These are phyloP conservation scores for Podargus strigoides DNA, from an alignment of 2,797 vertebrate species.

Conservation along the genomic window DNA sequence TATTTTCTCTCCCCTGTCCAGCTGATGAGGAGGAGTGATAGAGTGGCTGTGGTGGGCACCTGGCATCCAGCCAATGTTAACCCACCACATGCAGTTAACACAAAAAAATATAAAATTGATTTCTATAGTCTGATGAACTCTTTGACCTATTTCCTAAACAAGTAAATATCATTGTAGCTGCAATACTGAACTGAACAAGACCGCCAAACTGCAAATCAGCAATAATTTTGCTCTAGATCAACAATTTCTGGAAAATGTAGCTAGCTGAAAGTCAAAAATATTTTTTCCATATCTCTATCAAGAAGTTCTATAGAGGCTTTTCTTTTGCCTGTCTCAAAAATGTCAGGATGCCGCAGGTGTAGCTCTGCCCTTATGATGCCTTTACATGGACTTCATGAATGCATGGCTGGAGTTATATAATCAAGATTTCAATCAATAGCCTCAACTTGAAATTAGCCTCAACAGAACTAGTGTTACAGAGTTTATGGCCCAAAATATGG, in stretches of 20 bases:
- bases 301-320: not conserved
- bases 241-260: not conserved
- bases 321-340: not conserved
- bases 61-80: not conserved
- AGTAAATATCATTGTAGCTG: not conserved
- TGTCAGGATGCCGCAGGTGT: not conserved
- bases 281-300: not conserved
- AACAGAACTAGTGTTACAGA: not conserved
- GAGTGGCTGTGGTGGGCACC: no score
- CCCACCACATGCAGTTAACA: not conserved
- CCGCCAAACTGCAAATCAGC: not conserved
- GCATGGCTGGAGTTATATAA: not conserved
- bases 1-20: not conserved
- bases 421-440: constrained; percentile 1
- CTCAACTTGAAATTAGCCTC: not conserved
- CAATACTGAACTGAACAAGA: not conserved
- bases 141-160: not conserved
- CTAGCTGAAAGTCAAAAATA: not conserved
- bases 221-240: not conserved
- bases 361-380: not conserved
- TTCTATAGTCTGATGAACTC: not conserved
- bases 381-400: not conserved
- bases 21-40: not conserved
- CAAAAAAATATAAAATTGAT: rapidly evolving
- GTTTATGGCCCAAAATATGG: not conserved